phyloP scores from a whole-genome alignment of 2,797 vertebrate genomes.

The Anolis apletophallus region DNA sequence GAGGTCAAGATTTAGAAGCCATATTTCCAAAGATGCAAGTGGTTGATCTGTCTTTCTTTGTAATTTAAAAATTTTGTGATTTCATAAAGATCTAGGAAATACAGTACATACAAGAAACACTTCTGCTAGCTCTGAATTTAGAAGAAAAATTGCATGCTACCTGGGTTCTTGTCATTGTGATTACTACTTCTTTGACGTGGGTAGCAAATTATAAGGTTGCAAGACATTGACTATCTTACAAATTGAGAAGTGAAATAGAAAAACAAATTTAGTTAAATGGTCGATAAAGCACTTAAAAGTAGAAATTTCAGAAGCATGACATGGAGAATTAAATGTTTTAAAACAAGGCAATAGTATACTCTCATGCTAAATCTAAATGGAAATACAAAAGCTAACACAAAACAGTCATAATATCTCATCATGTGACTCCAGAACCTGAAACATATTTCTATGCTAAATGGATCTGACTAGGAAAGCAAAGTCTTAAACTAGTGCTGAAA shows the following conservation, averaged over 20 bases:
- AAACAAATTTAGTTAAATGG: not conserved
- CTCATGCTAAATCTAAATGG: too few relatives aligned
- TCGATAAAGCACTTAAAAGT: not conserved
- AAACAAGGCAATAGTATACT: too few relatives aligned
- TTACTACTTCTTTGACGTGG: not conserved
- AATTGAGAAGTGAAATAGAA: not conserved
- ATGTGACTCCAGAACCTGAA: too few relatives aligned
- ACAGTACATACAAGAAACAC: not conserved
- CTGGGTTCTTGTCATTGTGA: not conserved
- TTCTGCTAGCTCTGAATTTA: not conserved
- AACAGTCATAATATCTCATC: too few relatives aligned
- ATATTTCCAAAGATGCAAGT: not conserved
- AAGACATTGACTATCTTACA: not conserved
- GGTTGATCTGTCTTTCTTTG: conserved; percentile 2
- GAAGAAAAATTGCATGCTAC: not conserved
- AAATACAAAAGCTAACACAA: too few relatives aligned
- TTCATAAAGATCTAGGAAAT: not conserved
- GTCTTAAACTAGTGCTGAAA: too few relatives aligned
- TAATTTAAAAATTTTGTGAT: not conserved
- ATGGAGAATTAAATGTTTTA: too few relatives aligned
- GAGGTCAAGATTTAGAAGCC: not conserved
- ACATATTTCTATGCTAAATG: too few relatives aligned
- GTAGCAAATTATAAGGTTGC: not conserved
- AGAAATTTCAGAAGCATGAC: not conserved
- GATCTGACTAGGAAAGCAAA: too few relatives aligned